Percentiles rank a stretch among this genome's conserved stretches.
phyloP scores from a whole-genome alignment of 2,113 vertebrate species.

The Turdus rufiventris region DNA sequence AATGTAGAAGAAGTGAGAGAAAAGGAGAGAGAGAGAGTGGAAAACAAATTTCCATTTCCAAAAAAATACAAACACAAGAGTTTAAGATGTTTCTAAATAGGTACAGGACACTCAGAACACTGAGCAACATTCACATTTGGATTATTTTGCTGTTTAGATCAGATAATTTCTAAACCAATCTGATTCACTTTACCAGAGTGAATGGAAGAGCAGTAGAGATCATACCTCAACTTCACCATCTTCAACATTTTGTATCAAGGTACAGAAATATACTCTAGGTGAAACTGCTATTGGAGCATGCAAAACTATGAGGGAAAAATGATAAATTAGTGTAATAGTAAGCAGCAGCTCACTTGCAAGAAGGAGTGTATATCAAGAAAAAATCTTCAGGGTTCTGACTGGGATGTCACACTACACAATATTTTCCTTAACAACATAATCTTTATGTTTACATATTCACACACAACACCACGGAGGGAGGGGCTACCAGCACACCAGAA shows the following conservation, averaged over 20 bases:
- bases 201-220: not conserved
- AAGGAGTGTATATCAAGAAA: not conserved
- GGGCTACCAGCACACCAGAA: not conserved
- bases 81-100: not conserved
- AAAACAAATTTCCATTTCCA: not conserved
- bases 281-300: not conserved
- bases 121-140: not conserved
- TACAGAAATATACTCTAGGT: not conserved
- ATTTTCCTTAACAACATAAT: conserved; percentile 26
- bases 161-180: not conserved
- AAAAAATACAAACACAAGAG: not conserved
- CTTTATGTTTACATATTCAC: not conserved
- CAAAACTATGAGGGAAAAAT: not conserved
- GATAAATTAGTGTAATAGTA: not conserved
- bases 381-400: conserved; percentile 25
- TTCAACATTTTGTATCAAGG: not conserved
- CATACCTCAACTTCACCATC: not conserved
- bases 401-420: not conserved
- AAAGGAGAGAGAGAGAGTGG: not conserved
- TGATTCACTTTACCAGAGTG: not conserved
- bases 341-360: not conserved
- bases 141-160: not conserved
- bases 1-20: not conserved
- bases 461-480: not conserved
- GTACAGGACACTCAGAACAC: not conserved